phyloP scores from a whole-genome alignment of 2,797 vertebrate species.

The Halcyon badia region DNA sequence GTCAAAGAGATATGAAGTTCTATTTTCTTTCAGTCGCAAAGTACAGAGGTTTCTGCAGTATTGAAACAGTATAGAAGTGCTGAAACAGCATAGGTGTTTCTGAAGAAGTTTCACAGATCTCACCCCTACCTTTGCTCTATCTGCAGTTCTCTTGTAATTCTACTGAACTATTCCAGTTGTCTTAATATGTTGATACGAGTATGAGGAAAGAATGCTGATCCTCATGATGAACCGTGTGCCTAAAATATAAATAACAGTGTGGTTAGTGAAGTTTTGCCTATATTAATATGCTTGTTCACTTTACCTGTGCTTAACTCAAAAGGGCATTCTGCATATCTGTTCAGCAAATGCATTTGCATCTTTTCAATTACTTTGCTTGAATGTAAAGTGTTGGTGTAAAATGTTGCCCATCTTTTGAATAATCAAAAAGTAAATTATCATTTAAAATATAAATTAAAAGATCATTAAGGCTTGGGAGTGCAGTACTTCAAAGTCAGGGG shows the following conservation, averaged over 20 bases:
- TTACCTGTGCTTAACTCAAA: background rate
- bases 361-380: constrained; percentile 64
- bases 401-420: constrained; percentile 53
- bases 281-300: constrained; percentile 25
- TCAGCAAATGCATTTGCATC: constrained; percentile 52
- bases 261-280: constrained; percentile 43
- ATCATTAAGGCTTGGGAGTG: constrained; percentile 43
- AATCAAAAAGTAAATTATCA: constrained; percentile 47
- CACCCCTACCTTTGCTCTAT: background rate
- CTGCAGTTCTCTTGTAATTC: background rate
- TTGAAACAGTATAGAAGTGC: background rate
- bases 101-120: background rate
- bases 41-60: background rate
- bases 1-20: background rate
- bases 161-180: background rate
- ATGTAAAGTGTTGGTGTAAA: constrained; percentile 59
- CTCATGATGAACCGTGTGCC: background rate
- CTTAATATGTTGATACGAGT: background rate
- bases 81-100: background rate
- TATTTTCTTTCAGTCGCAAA: background rate
- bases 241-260: constrained; percentile 40
- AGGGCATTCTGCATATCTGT: constrained; percentile 31
- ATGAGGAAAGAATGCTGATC: constrained; percentile 19
- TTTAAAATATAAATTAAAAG: constrained; percentile 65
- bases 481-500: constrained; percentile 51